Conservation (phyloP, 92 coral and sea anemone genomes). For the Umimayanthus chanpuru region DNA sequence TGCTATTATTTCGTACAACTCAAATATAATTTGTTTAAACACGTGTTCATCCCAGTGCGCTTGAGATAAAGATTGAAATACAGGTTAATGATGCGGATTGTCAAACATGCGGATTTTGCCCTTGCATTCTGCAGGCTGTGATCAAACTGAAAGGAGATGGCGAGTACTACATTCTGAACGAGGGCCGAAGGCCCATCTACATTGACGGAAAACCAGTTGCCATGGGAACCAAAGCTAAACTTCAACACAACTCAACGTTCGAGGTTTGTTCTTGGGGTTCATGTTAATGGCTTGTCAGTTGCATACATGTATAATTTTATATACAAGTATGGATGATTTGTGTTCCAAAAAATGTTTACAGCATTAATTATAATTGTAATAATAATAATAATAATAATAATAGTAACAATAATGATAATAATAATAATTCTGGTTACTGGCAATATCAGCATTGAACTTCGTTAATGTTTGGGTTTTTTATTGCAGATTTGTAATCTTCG, state of each 20-base stretch:
- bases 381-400: too few relatives aligned
- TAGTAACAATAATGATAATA: too few relatives aligned
- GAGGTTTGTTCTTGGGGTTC: constrained; percentile 63
- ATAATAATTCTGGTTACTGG: too few relatives aligned
- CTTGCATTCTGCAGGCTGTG: constrained; percentile 70
- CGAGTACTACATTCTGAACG: constrained; percentile 91
- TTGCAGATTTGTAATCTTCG: constrained; percentile 92
- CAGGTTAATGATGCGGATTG: not conserved
- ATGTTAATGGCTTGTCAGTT: too few relatives aligned
- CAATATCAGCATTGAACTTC: not conserved
- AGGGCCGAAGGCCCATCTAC: constrained; percentile 92
- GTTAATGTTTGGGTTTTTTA: not conserved
- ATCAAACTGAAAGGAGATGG: constrained; percentile 94
- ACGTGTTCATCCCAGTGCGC: not conserved
- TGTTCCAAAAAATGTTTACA: too few relatives aligned
- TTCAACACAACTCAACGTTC: constrained; percentile 98
- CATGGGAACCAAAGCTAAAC: constrained; percentile 86
- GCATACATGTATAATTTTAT: too few relatives aligned
- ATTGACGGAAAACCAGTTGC: constrained; percentile 94
- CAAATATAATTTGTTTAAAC: too few relatives aligned
- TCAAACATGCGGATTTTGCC: not conserved
- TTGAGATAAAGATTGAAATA: not conserved
- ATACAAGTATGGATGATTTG: too few relatives aligned
- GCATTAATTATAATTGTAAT: too few relatives aligned
- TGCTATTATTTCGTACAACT: too few relatives aligned